Conservation (phyloP, 2,888 invertebrate species). For the Beris chalybata region DNA sequence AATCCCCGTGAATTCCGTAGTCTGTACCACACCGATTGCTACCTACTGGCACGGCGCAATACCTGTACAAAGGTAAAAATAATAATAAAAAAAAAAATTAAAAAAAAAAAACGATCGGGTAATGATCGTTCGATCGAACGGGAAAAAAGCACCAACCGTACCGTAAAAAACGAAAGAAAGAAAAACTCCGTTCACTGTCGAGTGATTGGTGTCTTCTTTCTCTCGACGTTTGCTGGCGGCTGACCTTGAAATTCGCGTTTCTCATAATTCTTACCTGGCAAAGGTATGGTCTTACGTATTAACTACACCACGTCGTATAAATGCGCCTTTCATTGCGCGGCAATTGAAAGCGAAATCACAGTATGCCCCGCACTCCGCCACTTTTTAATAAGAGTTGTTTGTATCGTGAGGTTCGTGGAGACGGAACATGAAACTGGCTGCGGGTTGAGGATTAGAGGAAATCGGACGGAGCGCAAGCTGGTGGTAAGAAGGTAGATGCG, state of each 20-base stretch:
- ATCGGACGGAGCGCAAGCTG: background rate
- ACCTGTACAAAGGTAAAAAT: too few relatives aligned
- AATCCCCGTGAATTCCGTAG: too few relatives aligned
- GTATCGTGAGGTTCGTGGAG: background rate
- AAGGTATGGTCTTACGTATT: slow-evolving; percentile 2
- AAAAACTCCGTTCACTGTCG: too few relatives aligned
- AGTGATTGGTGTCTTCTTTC: too few relatives aligned
- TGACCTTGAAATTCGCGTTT: slow-evolving; percentile 23
- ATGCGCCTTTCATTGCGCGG: slow-evolving; percentile 18
- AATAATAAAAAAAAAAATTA: too few relatives aligned
- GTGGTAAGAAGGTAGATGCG: too few relatives aligned
- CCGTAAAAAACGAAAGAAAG: too few relatives aligned
- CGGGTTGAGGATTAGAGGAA: slow-evolving; percentile 4
- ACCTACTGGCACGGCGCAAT: too few relatives aligned
- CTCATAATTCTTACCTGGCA: slow-evolving; percentile 21
- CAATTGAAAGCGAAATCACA: slow-evolving; percentile 27
- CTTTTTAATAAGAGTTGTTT: background rate
- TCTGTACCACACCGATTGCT: too few relatives aligned
- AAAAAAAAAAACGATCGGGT: too few relatives aligned
- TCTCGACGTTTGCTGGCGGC: slow-evolving; percentile 1
- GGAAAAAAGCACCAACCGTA: too few relatives aligned
- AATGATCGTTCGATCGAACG: too few relatives aligned
- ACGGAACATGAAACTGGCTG: background rate
- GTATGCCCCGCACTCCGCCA: background rate
- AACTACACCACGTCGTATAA: background rate